A percentile compares a stretch with the other conserved stretches of the same genome.
phyloP scores from a whole-genome alignment of 2,888 invertebrate species.

The Brenthis ino region DNA sequence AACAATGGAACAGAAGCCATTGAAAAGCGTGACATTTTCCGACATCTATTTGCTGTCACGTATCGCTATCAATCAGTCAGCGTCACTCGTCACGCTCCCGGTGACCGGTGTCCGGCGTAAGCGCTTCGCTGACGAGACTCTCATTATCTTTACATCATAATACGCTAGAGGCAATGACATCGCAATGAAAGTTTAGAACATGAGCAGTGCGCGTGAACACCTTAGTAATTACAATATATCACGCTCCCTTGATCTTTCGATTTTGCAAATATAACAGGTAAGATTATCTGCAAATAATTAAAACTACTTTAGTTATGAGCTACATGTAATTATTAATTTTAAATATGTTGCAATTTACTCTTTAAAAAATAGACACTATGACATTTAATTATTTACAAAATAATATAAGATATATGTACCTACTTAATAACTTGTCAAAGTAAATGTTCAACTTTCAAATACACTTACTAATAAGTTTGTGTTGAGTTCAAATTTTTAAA shows the following conservation, averaged over 20 bases:
- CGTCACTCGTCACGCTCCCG: slow-evolving; percentile 25
- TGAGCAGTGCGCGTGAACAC: slow-evolving; percentile 19
- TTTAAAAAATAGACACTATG: not conserved
- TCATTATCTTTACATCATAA: slow-evolving; percentile 22
- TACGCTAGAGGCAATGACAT: slow-evolving; percentile 25
- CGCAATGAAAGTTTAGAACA: slow-evolving; percentile 21
- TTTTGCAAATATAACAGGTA: not conserved
- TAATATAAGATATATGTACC: no score
- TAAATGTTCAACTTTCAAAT: no score
- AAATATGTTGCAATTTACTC: slow-evolving; percentile 1
- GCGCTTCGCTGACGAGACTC: slow-evolving; percentile 7
- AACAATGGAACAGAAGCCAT: not conserved
- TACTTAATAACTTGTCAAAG: no score
- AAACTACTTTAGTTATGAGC: not conserved
- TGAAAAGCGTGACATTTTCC: slow-evolving; percentile 3
- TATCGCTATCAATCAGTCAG: slow-evolving; percentile 13
- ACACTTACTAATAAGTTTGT: no score
- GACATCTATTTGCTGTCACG: slow-evolving; percentile 1
- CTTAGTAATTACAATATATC: not conserved
- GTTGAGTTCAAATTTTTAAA: no score
- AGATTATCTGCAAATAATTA: not conserved
- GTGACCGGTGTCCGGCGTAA: slow-evolving; percentile 12
- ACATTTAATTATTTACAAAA: not conserved
- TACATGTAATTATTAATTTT: not conserved
- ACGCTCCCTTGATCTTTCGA: not conserved